Conservation (phyloP, 2,797 vertebrate species). For the Acanthis flammea region DNA sequence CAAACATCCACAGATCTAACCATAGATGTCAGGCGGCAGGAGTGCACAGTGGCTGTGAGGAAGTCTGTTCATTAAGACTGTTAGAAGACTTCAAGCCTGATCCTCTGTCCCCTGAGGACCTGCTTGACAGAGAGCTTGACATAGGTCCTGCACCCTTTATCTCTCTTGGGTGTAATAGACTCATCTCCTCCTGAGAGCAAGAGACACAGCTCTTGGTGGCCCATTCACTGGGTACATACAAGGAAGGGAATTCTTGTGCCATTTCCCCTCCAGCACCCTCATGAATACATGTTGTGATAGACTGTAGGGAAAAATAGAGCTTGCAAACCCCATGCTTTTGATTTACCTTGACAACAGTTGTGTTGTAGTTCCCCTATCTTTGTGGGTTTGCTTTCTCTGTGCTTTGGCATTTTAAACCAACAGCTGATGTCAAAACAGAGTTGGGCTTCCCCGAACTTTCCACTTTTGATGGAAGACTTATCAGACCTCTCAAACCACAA, state of each 20-base stretch:
- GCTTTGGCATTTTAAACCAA: background rate
- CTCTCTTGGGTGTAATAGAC: background rate
- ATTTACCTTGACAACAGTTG: background rate
- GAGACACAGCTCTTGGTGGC: background rate
- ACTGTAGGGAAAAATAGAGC: background rate
- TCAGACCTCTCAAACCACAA: constrained; percentile 29
- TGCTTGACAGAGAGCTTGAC: background rate
- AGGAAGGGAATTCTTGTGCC: background rate
- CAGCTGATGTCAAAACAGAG: background rate
- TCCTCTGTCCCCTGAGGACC: background rate
- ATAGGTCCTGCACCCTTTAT: background rate
- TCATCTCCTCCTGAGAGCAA: background rate
- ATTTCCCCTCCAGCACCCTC: background rate
- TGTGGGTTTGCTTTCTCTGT: background rate
- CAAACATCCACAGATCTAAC: background rate
- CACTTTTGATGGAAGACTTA: background rate
- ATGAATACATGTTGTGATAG: background rate
- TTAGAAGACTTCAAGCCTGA: background rate
- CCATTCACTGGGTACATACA: background rate
- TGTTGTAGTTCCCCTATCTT: background rate
- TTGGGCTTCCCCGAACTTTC: background rate
- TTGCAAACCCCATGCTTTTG: background rate
- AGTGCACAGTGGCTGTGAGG: background rate
- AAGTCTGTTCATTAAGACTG: background rate
- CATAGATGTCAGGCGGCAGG: background rate